Conservation (phyloP, 1,140 invertebrate species). For the Pollicipes pollicipes region DNA sequence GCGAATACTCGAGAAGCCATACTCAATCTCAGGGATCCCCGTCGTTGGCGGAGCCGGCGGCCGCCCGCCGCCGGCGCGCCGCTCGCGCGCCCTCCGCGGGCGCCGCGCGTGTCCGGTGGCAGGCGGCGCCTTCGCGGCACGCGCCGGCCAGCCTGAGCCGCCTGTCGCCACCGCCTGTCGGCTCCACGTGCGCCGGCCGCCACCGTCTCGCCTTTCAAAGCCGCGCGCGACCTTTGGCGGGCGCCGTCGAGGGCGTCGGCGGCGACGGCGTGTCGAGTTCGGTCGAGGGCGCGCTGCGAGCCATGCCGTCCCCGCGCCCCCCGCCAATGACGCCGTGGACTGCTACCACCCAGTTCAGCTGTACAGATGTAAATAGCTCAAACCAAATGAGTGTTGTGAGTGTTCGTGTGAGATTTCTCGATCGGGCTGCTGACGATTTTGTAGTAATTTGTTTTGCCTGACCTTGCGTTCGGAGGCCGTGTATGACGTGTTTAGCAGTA, state of each 20-base stretch:
- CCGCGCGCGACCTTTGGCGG: neutral
- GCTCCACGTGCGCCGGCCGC: neutral
- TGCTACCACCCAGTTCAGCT: neutral
- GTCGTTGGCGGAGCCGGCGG: neutral
- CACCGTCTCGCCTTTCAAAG: neutral
- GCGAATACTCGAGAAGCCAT: constrained; percentile 1
- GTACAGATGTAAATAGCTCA: constrained; percentile 2
- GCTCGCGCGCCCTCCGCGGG: too few relatives aligned
- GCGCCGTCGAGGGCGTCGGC: neutral
- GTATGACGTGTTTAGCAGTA: neutral
- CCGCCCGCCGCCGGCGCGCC: too few relatives aligned
- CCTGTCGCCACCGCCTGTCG: neutral
- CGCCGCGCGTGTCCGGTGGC: neutral
- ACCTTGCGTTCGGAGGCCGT: neutral
- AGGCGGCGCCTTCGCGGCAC: neutral
- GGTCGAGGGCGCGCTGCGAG: neutral
- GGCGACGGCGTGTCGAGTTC: neutral
- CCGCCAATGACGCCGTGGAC: neutral
- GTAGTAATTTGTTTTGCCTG: neutral
- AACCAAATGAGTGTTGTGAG: neutral
- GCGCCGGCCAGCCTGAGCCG: neutral
- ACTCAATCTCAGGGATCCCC: neutral
- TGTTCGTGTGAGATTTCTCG: neutral
- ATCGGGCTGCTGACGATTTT: neutral
- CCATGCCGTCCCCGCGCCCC: neutral